Percentiles rank a stretch among this genome's conserved stretches.
phyloP scores from a whole-genome alignment of 2,797 vertebrate genomes.

The Pelodytes ibericus region DNA sequence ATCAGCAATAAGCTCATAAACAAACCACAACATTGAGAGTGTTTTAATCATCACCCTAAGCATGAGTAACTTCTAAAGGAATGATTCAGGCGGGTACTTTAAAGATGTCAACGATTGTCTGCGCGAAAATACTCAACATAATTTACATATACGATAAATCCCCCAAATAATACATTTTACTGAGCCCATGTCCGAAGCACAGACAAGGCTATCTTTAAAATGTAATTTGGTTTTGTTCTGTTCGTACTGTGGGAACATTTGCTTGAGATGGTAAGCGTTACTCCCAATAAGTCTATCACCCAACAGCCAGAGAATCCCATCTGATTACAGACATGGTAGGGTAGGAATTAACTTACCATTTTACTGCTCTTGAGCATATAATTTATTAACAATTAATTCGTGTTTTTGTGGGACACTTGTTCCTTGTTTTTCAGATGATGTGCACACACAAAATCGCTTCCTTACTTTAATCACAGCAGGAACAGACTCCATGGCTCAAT shows the following conservation, averaged over 20 bases:
- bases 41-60: neutral
- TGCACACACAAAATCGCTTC: constrained; percentile 41
- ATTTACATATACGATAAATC: too few relatives aligned
- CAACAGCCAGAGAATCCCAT: neutral
- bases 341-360: constrained; percentile 5
- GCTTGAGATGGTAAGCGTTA: neutral
- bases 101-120: too few relatives aligned
- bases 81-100: too few relatives aligned
- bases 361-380: constrained; percentile 4
- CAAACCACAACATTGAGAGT: too few relatives aligned
- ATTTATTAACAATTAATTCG: constrained; percentile 38
- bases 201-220: too few relatives aligned
- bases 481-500: constrained; percentile 24
- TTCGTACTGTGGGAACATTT: too few relatives aligned
- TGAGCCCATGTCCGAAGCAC: too few relatives aligned
- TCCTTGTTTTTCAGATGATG: constrained; percentile 28
- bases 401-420: constrained; percentile 6
- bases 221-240: too few relatives aligned
- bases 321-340: neutral
- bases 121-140: neutral
- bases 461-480: constrained; percentile 50
- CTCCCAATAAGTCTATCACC: neutral
- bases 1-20: too few relatives aligned
- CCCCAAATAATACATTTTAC: too few relatives aligned
- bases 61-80: neutral